Percentiles rank a stretch among this genome's conserved stretches.
Conservation (phyloP, 2,888 invertebrate species). For the Proisotoma minuta region DNA sequence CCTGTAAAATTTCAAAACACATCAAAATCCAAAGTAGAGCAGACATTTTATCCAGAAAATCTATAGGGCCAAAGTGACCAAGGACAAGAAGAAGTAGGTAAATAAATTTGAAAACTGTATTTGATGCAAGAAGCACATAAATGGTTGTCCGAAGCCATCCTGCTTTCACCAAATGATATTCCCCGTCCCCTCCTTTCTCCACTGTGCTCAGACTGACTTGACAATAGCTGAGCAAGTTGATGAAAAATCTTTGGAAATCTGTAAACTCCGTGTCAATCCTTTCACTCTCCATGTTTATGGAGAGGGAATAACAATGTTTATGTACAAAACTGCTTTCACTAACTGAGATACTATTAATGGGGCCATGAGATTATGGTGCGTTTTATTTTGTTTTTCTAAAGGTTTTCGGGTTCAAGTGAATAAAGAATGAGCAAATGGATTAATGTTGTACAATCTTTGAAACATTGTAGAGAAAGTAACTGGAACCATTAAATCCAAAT, state of each 20-base stretch:
- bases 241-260: constrained; percentile 13
- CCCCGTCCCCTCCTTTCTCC: not conserved
- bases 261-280: constrained; percentile 18
- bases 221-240: constrained; percentile 15
- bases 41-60: constrained; percentile 21
- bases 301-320: no score
- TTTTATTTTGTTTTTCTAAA: no score
- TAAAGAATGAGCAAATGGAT: no score
- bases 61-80: constrained; percentile 14
- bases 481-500: no score
- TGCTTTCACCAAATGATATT: not conserved
- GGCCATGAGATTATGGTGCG: no score
- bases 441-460: no score
- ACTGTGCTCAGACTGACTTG: constrained; percentile 7
- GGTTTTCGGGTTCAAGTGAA: no score
- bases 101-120: constrained; percentile 10
- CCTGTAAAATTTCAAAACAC: constrained; percentile 20
- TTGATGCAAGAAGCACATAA: constrained; percentile 11
- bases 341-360: no score
- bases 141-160: constrained; percentile 10
- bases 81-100: constrained; percentile 17
- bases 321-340: no score
- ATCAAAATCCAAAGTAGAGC: constrained; percentile 19
- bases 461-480: no score
- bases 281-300: no score